Evolutionary conservation across 2,113 vertebrate genomes (phyloP), one percentile per base, ranked within the genome.

Genomic region (Sinocyclocheilus maitianheensis): DNA sequence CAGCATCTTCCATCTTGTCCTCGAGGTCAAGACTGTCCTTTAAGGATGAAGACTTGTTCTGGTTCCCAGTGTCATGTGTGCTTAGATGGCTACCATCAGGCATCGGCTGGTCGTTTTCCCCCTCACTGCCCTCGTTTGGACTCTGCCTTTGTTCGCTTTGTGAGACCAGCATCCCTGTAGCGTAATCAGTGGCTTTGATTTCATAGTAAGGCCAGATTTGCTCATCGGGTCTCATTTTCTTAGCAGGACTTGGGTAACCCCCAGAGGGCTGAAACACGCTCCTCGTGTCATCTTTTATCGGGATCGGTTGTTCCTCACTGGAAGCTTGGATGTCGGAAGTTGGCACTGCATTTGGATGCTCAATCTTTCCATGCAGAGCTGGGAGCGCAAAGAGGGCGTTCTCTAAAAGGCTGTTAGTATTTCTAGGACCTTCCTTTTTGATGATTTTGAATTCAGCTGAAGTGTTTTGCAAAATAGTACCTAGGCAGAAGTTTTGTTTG

Each of bases 401-500:
- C 48, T 95, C 94, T 48, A 94, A 85, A 90, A 93, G 90, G 65
- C 95, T 95, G 0, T 93, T 95, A 90, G 91, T 92, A 83, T 92
- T 84, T 77, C 93, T 95, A 88, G 82, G 94, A n/a, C 93, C 90
- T 88, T 96, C 96, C 1, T 94, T 96, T 84, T 96, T 95, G 60
- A 95, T 89, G 60, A 93, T 95, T 88, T 96, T 95, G 90, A 90
- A 90, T 4, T 96, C 96, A 24, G 20, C 16, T 3, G 81, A 55
- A 37, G 48, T 20, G 14, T 58, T 74, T 37, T 74, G 67, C 0
- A 96, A 93, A 69, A 95, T 92, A 0, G 95, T 95, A 77, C 96
- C 94, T 0, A 96, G 96, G 84, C 97, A 97, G 92, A 96, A 97
- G 91, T 96, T 97, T 89, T 97, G 96, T 94, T 97, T 97, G 90